Evolutionary conservation across 2,113 vertebrate genomes (phyloP).

Genomic region (Labeo rohita): DNA sequence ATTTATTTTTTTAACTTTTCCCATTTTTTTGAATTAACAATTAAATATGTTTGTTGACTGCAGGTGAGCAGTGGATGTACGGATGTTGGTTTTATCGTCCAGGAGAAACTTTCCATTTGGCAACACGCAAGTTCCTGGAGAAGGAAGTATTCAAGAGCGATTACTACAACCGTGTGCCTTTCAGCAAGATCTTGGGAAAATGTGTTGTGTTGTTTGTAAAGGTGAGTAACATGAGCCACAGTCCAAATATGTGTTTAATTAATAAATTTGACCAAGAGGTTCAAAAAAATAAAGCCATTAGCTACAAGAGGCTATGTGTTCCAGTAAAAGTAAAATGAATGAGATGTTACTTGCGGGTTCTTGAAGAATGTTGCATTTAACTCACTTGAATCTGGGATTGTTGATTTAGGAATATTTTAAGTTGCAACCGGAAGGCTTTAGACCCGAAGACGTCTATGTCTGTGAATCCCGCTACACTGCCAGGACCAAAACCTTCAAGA

Average conservation of each 20-base stretch:
- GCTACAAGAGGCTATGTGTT: not conserved
- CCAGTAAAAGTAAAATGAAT: too few relatives aligned
- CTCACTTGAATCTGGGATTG: not conserved
- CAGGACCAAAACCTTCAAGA: slow-evolving; percentile 93
- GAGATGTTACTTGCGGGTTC: not conserved
- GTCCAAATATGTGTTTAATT: not conserved
- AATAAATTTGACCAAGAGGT: not conserved
- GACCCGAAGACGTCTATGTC: slow-evolving; percentile 90
- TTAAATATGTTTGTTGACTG: slow-evolving; percentile 17
- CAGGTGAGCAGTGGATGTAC: slow-evolving; percentile 95
- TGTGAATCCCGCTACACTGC: slow-evolving; percentile 94
- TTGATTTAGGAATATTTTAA: slow-evolving; percentile 94
- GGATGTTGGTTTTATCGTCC: slow-evolving; percentile 99
- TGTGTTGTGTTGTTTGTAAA: slow-evolving; percentile 98
- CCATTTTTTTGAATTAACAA: not conserved
- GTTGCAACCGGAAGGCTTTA: slow-evolving; percentile 89
- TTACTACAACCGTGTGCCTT: slow-evolving; percentile 91
- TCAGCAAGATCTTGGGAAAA: slow-evolving; percentile 94
- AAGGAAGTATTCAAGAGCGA: slow-evolving; percentile 99
- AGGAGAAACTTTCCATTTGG: slow-evolving; percentile 95
- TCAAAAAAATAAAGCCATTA: not conserved
- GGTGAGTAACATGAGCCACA: slow-evolving; percentile 70
- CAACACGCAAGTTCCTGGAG: slow-evolving; percentile 95
- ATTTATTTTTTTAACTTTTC: too few relatives aligned
- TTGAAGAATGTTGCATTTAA: not conserved